phyloP scores from a whole-genome alignment of 2,113 vertebrate species.

The Tiliqua scincoides region DNA sequence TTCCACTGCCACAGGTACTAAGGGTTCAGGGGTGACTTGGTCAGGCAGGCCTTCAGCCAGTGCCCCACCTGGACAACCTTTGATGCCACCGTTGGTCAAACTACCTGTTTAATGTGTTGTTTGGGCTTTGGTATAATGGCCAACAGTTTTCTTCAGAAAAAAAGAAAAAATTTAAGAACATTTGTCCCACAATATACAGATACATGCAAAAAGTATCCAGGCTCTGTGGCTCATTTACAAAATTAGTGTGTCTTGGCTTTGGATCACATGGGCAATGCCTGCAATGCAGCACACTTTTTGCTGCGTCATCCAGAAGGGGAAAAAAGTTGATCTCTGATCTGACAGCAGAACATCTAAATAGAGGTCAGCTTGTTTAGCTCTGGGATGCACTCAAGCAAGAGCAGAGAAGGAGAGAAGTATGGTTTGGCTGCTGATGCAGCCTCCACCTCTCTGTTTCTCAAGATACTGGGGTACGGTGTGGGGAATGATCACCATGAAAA shows the following conservation, averaged over 20 bases:
- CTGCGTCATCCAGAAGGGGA: conserved; percentile 51
- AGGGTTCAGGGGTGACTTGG: no score
- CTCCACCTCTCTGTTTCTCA: no score
- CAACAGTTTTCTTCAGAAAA: no score
- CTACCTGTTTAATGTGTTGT: no score
- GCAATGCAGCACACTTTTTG: conserved; percentile 70
- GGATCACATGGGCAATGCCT: conserved; percentile 33
- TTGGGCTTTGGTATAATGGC: no score
- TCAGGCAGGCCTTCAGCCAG: no score
- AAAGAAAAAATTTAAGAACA: no score
- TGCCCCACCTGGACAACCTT: no score
- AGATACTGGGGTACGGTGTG: neutral
- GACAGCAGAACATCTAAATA: conserved; percentile 7
- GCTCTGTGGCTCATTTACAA: conserved; percentile 15
- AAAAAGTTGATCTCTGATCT: conserved; percentile 31
- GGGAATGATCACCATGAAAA: neutral
- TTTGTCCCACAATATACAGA: no score
- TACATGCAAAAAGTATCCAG: no score
- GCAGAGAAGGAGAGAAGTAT: neutral
- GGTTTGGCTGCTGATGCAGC: neutral
- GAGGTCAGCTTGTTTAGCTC: conserved; percentile 18
- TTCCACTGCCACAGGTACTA: no score
- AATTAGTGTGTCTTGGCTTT: neutral
- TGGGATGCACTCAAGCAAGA: neutral
- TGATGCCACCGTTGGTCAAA: no score